Percentiles rank a stretch among this genome's conserved stretches.
phyloP scores from a whole-genome alignment of 2,888 invertebrate species.

The Acrobasis repandana region DNA sequence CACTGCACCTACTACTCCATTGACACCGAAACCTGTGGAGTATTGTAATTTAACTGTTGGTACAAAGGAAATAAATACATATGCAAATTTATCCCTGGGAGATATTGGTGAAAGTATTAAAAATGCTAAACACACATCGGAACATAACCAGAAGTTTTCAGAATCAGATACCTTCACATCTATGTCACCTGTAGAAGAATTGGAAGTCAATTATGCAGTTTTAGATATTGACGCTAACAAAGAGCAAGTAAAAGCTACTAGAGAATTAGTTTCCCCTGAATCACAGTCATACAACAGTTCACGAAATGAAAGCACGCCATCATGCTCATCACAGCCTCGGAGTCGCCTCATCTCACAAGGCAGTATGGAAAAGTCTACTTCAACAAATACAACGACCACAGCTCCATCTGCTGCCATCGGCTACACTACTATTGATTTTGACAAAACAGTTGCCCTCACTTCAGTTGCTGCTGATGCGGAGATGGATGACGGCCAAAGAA shows the following conservation, averaged over 20 bases:
- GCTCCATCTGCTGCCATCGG: constrained; percentile 85
- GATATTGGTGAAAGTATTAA: constrained; percentile 61
- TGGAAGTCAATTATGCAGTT: constrained; percentile 89
- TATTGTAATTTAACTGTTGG: constrained; percentile 65
- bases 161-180: constrained; percentile 73
- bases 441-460: constrained; percentile 94
- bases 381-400: constrained; percentile 55
- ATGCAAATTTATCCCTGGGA: constrained; percentile 70
- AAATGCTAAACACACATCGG: constrained; percentile 50
- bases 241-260: constrained; percentile 48
- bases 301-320: constrained; percentile 59
- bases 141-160: constrained; percentile 63
- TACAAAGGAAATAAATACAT: constrained; percentile 63
- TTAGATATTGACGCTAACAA: constrained; percentile 87
- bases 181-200: constrained; percentile 67
- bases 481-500: constrained; percentile 89
- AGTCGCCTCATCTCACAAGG: constrained; percentile 61
- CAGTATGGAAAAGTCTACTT: constrained; percentile 57
- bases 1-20: constrained; percentile 58
- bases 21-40: constrained; percentile 68
- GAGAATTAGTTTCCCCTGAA: constrained; percentile 59
- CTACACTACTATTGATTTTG: constrained; percentile 96
- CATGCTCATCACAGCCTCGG: constrained; percentile 55
- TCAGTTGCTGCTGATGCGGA: constrained; percentile 88
- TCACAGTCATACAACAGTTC: constrained; percentile 58